Base-by-base conservation (phyloP, 2,113 vertebrate genomes). In the Sminthopsis crassicaudata region DNA sequence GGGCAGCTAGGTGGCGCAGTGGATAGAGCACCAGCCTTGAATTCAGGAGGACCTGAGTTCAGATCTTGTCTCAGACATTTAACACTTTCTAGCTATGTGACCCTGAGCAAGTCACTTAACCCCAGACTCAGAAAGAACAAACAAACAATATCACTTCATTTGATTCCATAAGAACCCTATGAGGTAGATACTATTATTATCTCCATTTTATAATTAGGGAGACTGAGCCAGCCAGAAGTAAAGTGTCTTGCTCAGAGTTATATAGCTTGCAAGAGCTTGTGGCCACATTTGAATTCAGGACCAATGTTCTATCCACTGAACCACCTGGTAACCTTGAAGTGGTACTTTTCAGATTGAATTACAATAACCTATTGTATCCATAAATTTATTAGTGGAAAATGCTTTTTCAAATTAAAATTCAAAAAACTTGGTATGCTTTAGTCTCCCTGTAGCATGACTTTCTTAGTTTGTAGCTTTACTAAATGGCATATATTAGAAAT, bases 321-420 rank as follows among this genome's bases (percentile, higher is more conserved):
- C 36, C 12, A 36, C 60, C 60, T 36, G n/a, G 14, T n/a, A n/a
- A 0, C 60, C 60, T 19, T 36, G n/a, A n/a, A 76, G 36, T 76
- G 36, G 12, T 89, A 53, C 22, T 90, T 95, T 55, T 95, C 76
- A 92, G 50, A 53, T 89, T 16, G 48, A 53, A 89, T 93, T 89
- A 51, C 76, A 84, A 90, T 76, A 89, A 42, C 2, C 2, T 90
- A 51, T 54, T 91, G 30, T 1, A n/a, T 76, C 30, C 12, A 51
- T 24, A 46, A 90, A 53, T 76, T 42, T 90, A 92, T 42, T 9
- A 53, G 30, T 91, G 76, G 36, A 30, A 84, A 95, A 89, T 46
- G 2, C 95, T 96, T n/a, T 95, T 92, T 50, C 67, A 96, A 48
- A 48, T 91, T 76, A 26, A 46, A 94, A 92, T 53, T 91, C 90